These are phyloP conservation scores for Enteromius thamalakanensis DNA, from an alignment of 2,797 vertebrate species.

Conservation along the genomic window DNA sequence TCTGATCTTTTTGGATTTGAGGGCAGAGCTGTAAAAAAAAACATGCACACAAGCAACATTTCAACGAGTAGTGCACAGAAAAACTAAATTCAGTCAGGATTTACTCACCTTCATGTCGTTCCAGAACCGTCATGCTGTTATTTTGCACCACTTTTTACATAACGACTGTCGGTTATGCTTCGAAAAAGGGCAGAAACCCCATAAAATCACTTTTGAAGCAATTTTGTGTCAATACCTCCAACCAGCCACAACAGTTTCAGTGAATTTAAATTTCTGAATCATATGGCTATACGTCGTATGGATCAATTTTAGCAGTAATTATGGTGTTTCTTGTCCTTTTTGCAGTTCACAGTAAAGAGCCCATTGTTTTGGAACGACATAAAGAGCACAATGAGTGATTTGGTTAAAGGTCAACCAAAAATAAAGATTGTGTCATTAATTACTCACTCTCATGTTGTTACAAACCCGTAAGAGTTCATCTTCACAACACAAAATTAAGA, in stretches of 20 bases:
- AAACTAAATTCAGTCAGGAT: neutral
- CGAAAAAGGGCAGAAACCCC: conserved; percentile 7
- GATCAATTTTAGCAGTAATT: neutral
- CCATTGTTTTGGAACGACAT: neutral
- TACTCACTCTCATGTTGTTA: neutral
- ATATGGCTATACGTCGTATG: neutral
- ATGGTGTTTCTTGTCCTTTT: neutral
- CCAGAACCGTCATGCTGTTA: neutral
- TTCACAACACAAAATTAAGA: neutral
- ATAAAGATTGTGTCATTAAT: neutral
- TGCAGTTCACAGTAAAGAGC: neutral
- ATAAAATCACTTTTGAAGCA: neutral
- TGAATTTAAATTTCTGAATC: neutral
- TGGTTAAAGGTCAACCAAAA: neutral
- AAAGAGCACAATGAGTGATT: neutral
- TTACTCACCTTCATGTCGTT: conserved; percentile 31
- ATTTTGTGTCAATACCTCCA: neutral
- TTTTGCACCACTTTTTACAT: neutral
- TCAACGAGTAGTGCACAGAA: neutral
- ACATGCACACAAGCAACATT: neutral
- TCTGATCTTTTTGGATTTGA: conserved; percentile 18
- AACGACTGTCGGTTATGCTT: neutral
- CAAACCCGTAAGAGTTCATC: neutral
- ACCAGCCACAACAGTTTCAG: neutral
- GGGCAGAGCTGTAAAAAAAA: conserved; percentile 5